These are phyloP conservation scores for Atta texana DNA, from an alignment of 1,140 invertebrate species.

Conservation along the genomic window DNA sequence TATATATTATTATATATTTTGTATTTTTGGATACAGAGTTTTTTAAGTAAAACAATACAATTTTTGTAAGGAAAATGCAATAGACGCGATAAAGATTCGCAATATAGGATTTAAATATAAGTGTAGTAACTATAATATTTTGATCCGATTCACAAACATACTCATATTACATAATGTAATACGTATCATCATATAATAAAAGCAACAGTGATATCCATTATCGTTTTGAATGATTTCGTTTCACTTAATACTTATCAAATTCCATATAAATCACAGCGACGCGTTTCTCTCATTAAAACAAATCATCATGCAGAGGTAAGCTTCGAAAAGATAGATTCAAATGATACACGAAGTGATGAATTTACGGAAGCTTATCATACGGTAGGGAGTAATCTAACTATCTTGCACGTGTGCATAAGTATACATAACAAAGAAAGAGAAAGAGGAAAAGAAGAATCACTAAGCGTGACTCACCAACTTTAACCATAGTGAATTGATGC, in stretches of 20 bases:
- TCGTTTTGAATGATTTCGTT: constrained; percentile 15
- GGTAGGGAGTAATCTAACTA: background rate
- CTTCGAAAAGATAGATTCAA: constrained; percentile 6
- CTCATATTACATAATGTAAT: background rate
- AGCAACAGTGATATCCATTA: background rate
- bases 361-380: constrained; percentile 26
- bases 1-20: background rate
- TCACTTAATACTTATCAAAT: constrained; percentile 17
- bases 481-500: background rate
- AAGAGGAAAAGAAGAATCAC: background rate
- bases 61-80: background rate
- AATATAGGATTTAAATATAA: background rate
- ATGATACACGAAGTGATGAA: background rate
- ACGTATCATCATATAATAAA: background rate
- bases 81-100: background rate
- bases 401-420: background rate
- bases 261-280: background rate
- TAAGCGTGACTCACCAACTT: constrained; percentile 40
- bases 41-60: background rate
- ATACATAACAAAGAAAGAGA: background rate
- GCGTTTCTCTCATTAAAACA: constrained; percentile 23
- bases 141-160: background rate
- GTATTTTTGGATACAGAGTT: background rate
- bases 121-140: background rate
- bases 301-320: background rate